phyloP scores from a whole-genome alignment of 2,797 vertebrate genomes.

The Australoheros facetus region DNA sequence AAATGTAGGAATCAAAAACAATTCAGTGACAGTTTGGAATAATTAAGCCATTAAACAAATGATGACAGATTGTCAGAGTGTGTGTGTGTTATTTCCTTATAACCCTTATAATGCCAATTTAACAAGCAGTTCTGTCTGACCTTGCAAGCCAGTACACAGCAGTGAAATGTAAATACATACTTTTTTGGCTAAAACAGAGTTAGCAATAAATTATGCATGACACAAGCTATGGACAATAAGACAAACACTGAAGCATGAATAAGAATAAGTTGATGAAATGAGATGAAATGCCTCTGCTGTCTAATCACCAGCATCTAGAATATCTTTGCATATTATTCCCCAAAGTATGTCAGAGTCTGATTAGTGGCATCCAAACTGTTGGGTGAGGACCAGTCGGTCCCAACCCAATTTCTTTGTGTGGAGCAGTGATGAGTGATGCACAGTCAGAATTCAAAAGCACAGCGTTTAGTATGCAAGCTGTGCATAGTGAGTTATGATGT shows the following conservation, averaged over 20 bases:
- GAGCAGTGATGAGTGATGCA: background rate
- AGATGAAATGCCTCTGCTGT: constrained; percentile 10
- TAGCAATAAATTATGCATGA: constrained; percentile 9
- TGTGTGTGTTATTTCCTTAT: too few relatives aligned
- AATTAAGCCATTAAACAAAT: constrained; percentile 10
- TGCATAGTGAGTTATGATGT: background rate
- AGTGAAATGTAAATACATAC: background rate
- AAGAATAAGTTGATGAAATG: constrained; percentile 33
- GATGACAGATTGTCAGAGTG: background rate
- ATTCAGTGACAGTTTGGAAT: background rate
- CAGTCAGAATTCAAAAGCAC: background rate
- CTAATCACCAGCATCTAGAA: constrained; percentile 36
- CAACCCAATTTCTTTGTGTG: constrained; percentile 17
- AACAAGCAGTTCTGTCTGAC: background rate
- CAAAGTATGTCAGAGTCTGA: constrained; percentile 34
- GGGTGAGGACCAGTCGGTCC: background rate
- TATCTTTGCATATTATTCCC: constrained; percentile 25
- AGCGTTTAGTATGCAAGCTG: constrained; percentile 13
- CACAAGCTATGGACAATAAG: constrained; percentile 1
- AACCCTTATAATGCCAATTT: background rate
- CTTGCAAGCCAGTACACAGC: background rate
- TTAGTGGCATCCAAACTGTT: constrained; percentile 31
- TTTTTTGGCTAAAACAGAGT: background rate
- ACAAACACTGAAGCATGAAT: constrained; percentile 5
- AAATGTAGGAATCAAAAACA: background rate